These are phyloP conservation scores for Cisticola juncidis DNA, from an alignment of 2,113 vertebrate species.

Conservation along the genomic window DNA sequence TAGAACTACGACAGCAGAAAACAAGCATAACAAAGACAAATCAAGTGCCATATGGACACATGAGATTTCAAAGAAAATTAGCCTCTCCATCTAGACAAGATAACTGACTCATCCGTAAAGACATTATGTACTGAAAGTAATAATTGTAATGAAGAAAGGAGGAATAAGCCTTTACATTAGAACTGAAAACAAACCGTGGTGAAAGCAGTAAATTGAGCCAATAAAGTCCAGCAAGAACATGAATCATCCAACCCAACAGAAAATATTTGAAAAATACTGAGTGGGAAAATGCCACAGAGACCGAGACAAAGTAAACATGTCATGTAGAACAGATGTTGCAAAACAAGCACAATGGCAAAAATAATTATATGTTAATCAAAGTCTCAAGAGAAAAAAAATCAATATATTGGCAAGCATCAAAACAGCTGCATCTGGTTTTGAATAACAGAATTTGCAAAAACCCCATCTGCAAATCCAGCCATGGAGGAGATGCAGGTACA, in stretches of 20 bases:
- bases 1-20: conserved; percentile 3
- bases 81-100: background rate
- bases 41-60: background rate
- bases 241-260: background rate
- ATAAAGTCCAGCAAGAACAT: conserved; percentile 31
- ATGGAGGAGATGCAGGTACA: background rate
- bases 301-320: conserved; percentile 11
- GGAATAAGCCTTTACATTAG: conserved; percentile 3
- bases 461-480: background rate
- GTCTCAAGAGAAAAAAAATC: background rate
- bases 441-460: background rate
- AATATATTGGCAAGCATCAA: conserved; percentile 3
- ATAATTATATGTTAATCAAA: background rate
- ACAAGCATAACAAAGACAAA: background rate
- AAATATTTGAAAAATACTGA: conserved; percentile 9
- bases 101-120: background rate
- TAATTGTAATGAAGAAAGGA: conserved; percentile 29
- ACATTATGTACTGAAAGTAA: background rate
- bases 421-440: background rate
- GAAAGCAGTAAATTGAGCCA: conserved; percentile 3
- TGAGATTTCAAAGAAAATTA: background rate
- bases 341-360: conserved; percentile 16
- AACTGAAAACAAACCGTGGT: conserved; percentile 5
- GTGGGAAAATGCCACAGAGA: background rate
- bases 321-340: conserved; percentile 4